Conservation (phyloP, 2,113 vertebrate genomes). For the Menura novaehollandiae region DNA sequence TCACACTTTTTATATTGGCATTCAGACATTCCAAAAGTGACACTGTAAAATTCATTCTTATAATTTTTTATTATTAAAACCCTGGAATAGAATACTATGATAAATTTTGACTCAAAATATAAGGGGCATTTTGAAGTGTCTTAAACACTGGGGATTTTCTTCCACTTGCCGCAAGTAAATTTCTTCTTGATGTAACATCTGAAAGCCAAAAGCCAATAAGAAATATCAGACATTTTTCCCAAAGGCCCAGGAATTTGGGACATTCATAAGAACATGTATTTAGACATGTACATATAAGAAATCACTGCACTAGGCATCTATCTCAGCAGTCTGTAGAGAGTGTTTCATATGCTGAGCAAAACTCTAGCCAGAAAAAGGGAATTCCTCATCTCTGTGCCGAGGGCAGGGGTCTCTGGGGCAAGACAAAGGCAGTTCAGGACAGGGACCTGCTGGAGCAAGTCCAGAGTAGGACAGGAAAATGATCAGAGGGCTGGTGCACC, state of each 20-base stretch:
- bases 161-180: neutral
- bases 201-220: slow-evolving; percentile 10
- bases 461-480: neutral
- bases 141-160: neutral
- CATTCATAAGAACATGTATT: slow-evolving; percentile 37
- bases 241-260: slow-evolving; percentile 31
- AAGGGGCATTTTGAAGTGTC: neutral
- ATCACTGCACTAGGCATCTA: neutral
- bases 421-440: slow-evolving; percentile 31
- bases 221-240: slow-evolving; percentile 10
- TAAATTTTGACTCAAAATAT: neutral
- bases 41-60: neutral
- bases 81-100: neutral
- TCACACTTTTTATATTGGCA: neutral
- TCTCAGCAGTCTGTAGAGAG: slow-evolving; percentile 2
- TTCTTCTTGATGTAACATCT: neutral
- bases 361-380: slow-evolving; percentile 17
- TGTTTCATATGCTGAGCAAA: neutral
- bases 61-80: neutral
- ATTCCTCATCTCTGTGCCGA: slow-evolving; percentile 48
- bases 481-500: neutral
- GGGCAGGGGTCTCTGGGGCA: neutral
- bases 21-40: neutral
- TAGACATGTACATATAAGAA: slow-evolving; percentile 18
- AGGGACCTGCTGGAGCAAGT: neutral